phyloP scores from a whole-genome alignment of 2,113 vertebrate species.

The Cettia cetti region DNA sequence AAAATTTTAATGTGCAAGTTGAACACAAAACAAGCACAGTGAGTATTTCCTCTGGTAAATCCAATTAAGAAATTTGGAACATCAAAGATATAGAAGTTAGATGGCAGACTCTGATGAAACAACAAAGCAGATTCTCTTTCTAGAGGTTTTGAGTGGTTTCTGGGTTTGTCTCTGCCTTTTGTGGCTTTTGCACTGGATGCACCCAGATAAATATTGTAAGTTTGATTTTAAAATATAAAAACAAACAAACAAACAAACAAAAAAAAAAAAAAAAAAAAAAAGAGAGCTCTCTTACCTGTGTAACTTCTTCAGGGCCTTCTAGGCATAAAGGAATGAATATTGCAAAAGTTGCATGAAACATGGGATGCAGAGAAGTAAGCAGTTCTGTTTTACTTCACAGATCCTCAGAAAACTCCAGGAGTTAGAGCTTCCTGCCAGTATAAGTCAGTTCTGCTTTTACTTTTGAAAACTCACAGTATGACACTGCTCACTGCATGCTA shows the following conservation, averaged over 20 bases:
- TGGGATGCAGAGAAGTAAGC: not conserved
- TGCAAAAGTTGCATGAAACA: not conserved
- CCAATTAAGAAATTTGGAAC: not conserved
- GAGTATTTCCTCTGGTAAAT: not conserved
- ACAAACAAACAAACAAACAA: not conserved
- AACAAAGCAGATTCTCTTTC: not conserved
- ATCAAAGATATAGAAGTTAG: not conserved
- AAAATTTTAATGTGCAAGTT: not conserved
- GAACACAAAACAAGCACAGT: not conserved
- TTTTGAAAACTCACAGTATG: slow-evolving; percentile 65
- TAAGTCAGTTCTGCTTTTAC: slow-evolving; percentile 56
- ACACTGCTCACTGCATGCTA: slow-evolving; percentile 68
- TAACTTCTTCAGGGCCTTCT: not conserved
- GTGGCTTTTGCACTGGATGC: not conserved
- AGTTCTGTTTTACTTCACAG: not conserved
- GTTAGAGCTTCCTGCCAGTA: slow-evolving; percentile 39
- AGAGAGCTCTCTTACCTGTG: slow-evolving; percentile 55
- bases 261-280: too few species aligned
- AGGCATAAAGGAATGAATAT: not conserved
- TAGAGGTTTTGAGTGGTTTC: not conserved
- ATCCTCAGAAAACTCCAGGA: not conserved
- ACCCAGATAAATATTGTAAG: not conserved
- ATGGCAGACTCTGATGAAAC: fast-evolving
- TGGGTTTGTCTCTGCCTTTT: not conserved
- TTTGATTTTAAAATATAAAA: not conserved